Evolutionary conservation across 2,113 vertebrate species (phyloP).

Genomic region (Pseudolaguvia tuberculata): DNA sequence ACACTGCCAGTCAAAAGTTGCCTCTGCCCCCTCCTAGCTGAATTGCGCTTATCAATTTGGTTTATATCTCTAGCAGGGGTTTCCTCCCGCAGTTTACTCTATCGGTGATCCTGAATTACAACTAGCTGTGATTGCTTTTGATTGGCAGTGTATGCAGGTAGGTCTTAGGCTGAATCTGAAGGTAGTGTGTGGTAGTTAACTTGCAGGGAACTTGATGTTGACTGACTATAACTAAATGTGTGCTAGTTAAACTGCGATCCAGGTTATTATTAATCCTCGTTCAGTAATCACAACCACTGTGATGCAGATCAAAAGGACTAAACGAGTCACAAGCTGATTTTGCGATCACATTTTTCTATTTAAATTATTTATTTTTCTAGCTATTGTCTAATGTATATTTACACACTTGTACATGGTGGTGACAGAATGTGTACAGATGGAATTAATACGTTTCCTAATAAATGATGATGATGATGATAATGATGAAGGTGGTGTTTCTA

Average conservation of each 20-base stretch:
- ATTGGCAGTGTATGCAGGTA: background rate
- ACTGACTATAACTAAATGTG: conserved; percentile 18
- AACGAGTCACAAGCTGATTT: conserved; percentile 52
- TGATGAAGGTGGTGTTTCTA: conserved; percentile 72
- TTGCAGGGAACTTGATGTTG: background rate
- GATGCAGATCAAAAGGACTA: conserved; percentile 51
- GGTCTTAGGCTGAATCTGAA: background rate
- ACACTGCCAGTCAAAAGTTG: conserved; percentile 4
- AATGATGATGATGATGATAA: conserved; percentile 50
- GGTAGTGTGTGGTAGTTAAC: background rate
- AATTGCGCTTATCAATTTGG: no score
- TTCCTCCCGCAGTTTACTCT: no score
- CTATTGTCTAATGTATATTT: conserved; percentile 68
- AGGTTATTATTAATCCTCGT: conserved; percentile 25
- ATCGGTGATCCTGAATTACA: no score
- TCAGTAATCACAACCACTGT: conserved; percentile 57
- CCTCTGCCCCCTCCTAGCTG: no score
- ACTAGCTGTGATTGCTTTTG: background rate
- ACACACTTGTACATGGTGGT: conserved; percentile 58
- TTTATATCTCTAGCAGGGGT: no score
- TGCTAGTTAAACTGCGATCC: conserved; percentile 49
- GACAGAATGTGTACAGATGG: conserved; percentile 63
- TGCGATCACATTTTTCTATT: conserved; percentile 80
- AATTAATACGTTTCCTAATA: conserved; percentile 68
- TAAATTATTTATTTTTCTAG: conserved; percentile 92